Percentiles rank a stretch among this genome's conserved stretches.
phyloP scores from a whole-genome alignment of 2,888 invertebrate species.

The Archips xylosteana region DNA sequence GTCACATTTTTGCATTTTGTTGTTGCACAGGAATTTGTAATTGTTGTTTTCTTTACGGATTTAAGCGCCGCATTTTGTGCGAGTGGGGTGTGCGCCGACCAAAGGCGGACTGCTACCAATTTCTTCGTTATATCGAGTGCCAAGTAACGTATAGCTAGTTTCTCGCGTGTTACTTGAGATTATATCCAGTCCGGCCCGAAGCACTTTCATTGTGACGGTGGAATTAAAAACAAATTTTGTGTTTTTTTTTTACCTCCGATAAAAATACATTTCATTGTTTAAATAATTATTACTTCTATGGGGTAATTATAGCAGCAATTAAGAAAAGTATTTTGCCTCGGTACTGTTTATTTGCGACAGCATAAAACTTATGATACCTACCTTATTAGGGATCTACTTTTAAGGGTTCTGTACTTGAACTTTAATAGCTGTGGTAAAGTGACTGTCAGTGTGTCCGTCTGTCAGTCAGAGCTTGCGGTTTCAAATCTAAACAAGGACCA shows the following conservation, averaged over 20 bases:
- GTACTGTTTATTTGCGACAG: not conserved
- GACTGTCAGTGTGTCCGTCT: no score
- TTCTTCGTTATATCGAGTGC: conserved; percentile 74
- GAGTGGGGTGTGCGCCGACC: conserved; percentile 65
- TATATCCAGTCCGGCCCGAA: conserved; percentile 28
- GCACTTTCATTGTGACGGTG: conserved; percentile 32
- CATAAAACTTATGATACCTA: not conserved
- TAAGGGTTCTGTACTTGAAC: no score
- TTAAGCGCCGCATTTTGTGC: conserved; percentile 53
- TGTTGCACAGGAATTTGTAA: conserved; percentile 19
- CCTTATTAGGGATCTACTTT: no score
- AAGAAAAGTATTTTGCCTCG: conserved; percentile 1
- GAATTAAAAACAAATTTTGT: conserved; percentile 37
- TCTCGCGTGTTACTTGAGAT: conserved; percentile 37
- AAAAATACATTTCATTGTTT: conserved; percentile 28
- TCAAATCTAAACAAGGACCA: no score
- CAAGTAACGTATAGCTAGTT: conserved; percentile 58
- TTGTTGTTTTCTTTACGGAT: conserved; percentile 33
- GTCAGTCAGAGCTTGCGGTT: no score
- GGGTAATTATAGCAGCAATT: conserved; percentile 21
- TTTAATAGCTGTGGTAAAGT: no score
- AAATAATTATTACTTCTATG: conserved; percentile 29
- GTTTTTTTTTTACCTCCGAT: conserved; percentile 25
- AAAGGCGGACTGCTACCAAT: conserved; percentile 69
- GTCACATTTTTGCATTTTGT: conserved; percentile 30